Evolutionary conservation across 2,888 invertebrate species (phyloP).

Genomic region (Merodon equestris): DNA sequence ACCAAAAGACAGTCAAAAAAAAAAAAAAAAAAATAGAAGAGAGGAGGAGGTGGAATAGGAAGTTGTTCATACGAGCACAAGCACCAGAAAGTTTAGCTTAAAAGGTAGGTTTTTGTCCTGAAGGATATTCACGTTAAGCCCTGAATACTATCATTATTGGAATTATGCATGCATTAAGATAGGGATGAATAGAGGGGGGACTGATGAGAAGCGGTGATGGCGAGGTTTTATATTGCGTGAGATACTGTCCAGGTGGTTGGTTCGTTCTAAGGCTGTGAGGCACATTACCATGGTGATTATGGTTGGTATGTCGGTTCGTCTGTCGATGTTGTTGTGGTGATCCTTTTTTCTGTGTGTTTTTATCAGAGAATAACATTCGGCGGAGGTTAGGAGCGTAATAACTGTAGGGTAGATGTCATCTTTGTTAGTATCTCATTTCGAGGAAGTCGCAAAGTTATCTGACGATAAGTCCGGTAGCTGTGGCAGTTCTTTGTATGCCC

Average conservation of each 20-base stretch:
- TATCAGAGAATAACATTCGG: slow-evolving; percentile 60
- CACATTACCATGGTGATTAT: slow-evolving; percentile 58
- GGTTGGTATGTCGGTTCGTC: slow-evolving; percentile 28
- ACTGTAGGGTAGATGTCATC: slow-evolving; percentile 54
- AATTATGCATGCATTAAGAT: slow-evolving; percentile 66
- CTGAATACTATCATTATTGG: slow-evolving; percentile 65
- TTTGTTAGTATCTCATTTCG: slow-evolving; percentile 44
- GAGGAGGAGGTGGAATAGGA: slow-evolving; percentile 6
- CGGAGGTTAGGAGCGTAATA: slow-evolving; percentile 42
- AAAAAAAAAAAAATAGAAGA: neutral
- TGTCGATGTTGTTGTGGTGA: slow-evolving; percentile 45
- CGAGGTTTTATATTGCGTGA: slow-evolving; percentile 33
- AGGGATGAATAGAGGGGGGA: slow-evolving; percentile 20
- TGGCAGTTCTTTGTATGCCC: neutral
- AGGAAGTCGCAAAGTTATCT: slow-evolving; percentile 40
- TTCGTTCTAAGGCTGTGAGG: slow-evolving; percentile 16
- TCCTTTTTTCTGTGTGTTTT: slow-evolving; percentile 6
- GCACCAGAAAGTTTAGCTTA: slow-evolving; percentile 53
- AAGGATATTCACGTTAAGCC: slow-evolving; percentile 62
- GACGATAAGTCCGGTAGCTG: slow-evolving; percentile 40
- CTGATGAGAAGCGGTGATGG: too few relatives aligned
- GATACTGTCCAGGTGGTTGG: slow-evolving; percentile 61
- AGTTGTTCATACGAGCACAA: slow-evolving; percentile 19
- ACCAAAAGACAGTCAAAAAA: too few relatives aligned
- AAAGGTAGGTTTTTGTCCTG: slow-evolving; percentile 60